Evolutionary conservation across 2,797 vertebrate genomes (phyloP).

Genomic region (Schizothorax lantsangensis): DNA sequence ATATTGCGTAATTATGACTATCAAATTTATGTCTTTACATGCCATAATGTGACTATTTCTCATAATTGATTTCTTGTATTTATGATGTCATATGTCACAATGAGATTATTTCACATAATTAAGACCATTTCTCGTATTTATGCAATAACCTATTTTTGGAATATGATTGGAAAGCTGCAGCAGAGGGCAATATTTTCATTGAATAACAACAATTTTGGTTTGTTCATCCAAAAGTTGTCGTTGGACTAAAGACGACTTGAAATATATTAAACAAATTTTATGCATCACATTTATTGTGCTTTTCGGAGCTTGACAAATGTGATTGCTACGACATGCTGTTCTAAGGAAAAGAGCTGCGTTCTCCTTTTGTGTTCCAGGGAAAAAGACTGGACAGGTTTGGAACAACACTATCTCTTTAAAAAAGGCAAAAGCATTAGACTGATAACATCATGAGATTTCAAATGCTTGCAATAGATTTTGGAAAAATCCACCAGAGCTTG

Average conservation of each 20-base stretch:
- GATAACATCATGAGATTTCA: constrained; percentile 8
- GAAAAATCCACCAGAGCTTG: constrained; percentile 8
- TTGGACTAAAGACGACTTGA: not conserved
- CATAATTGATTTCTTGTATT: not conserved
- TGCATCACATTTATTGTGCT: not conserved
- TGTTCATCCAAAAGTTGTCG: too few relatives aligned
- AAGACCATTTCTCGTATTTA: not conserved
- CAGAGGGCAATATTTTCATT: not conserved
- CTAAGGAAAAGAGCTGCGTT: not conserved
- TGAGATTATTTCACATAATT: not conserved
- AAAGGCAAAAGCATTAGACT: constrained; percentile 4
- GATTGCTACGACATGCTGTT: not conserved
- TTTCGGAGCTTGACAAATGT: not conserved
- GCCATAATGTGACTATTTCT: not conserved
- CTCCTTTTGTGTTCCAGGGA: not conserved
- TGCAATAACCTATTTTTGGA: not conserved
- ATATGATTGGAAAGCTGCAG: not conserved
- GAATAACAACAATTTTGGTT: not conserved
- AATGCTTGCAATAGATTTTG: not conserved
- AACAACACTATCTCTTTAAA: constrained; percentile 8
- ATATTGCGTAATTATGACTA: not conserved
- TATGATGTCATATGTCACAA: not conserved
- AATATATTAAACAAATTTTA: not conserved
- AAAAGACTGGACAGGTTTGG: not conserved
- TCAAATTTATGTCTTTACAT: not conserved